Percentiles rank a stretch among this genome's conserved stretches.
Evolutionary conservation across 2,113 vertebrate species (phyloP).

Genomic region (Jacana jacana): DNA sequence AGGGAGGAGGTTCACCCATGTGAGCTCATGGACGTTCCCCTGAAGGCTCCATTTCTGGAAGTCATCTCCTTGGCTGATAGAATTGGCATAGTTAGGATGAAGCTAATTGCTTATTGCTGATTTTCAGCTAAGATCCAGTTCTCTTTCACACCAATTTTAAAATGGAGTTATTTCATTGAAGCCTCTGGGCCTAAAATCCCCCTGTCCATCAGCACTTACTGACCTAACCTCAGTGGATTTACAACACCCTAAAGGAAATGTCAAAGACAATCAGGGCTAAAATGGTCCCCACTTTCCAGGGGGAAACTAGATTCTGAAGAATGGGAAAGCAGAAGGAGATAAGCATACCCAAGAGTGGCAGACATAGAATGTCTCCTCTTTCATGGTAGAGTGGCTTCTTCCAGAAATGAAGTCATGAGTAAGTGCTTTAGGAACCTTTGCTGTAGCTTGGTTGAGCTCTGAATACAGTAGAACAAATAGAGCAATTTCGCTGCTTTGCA

Average conservation of each 20-base stretch:
- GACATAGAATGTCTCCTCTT: not conserved
- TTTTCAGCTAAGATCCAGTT: not conserved
- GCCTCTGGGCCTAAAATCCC: not conserved
- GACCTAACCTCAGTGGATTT: not conserved
- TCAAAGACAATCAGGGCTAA: not conserved
- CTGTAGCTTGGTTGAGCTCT: not conserved
- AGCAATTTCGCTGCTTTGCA: slow-evolving; percentile 38
- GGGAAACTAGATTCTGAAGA: not conserved
- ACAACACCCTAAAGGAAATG: not conserved
- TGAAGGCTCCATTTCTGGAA: not conserved
- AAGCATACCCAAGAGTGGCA: not conserved
- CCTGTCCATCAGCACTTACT: not conserved
- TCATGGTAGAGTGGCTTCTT: not conserved
- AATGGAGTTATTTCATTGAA: not conserved
- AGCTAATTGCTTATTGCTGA: not conserved
- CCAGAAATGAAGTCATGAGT: not conserved
- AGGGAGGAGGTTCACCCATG: not conserved
- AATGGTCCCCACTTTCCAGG: not conserved
- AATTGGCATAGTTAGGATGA: not conserved
- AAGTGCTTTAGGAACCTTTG: slow-evolving; percentile 28
- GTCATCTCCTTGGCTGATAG: not conserved
- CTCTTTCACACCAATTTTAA: not conserved
- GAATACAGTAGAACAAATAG: slow-evolving; percentile 20
- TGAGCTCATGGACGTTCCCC: not conserved
- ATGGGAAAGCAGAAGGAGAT: not conserved